These are phyloP conservation scores for Dryomyza anilis DNA, from an alignment of 2,888 invertebrate species.

Conservation along the genomic window DNA sequence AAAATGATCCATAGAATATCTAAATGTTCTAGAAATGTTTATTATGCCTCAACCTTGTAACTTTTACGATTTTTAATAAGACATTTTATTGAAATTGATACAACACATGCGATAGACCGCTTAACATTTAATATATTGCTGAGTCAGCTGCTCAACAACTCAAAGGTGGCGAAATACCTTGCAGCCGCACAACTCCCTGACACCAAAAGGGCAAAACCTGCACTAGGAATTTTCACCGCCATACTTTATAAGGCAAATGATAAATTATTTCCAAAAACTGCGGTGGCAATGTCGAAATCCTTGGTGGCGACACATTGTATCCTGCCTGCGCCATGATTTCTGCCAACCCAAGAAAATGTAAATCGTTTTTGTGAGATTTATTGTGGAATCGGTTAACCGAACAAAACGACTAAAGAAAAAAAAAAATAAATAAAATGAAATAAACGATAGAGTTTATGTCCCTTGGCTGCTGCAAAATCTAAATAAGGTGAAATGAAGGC, in stretches of 20 bases:
- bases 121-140: constrained; percentile 13
- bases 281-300: constrained; percentile 1
- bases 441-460: constrained; percentile 24
- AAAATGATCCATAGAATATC: too few relatives aligned
- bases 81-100: too few relatives aligned
- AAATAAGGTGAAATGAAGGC: constrained; percentile 34
- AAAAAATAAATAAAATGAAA: constrained; percentile 30
- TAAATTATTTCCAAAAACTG: constrained; percentile 33
- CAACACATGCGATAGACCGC: too few relatives aligned
- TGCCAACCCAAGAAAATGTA: constrained; percentile 40
- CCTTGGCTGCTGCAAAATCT: constrained; percentile 26
- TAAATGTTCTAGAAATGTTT: too few relatives aligned
- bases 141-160: constrained; percentile 15
- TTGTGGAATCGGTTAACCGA: constrained; percentile 59
- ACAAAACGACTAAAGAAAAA: constrained; percentile 15
- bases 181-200: not conserved
- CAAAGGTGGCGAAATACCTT: not conserved
- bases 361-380: constrained; percentile 60
- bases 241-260: not conserved
- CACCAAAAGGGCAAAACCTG: not conserved
- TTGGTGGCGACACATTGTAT: not conserved
- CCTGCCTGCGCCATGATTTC: not conserved
- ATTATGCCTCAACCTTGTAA: constrained; percentile 10
- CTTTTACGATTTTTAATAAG: constrained; percentile 17
- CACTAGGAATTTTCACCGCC: too few relatives aligned